Conservation (phyloP, 2,888 invertebrate species). For the Schizaphis graminum region DNA sequence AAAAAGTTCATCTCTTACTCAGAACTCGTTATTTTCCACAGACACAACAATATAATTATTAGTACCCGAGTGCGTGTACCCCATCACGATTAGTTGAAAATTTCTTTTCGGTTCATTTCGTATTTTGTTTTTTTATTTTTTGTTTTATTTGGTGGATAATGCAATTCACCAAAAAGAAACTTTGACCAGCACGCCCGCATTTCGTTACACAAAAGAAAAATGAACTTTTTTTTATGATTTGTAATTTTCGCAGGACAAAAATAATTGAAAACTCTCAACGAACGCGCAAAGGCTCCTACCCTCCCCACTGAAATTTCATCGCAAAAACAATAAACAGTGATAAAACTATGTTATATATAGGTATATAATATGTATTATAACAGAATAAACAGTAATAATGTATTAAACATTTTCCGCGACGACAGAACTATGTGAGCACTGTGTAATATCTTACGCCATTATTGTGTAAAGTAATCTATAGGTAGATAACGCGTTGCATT, state of each 20-base stretch:
- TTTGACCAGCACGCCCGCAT: background rate
- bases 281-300: background rate
- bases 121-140: background rate
- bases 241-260: background rate
- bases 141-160: background rate
- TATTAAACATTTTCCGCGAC: background rate
- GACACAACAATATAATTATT: background rate
- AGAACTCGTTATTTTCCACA: background rate
- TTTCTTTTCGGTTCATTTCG: background rate
- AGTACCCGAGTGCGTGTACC: background rate
- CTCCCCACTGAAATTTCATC: background rate
- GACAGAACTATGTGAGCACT: background rate
- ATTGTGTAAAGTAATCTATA: background rate
- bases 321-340: background rate
- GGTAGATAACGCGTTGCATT: background rate
- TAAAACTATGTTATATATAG: background rate
- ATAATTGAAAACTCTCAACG: conserved; percentile 24
- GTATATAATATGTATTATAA: background rate
- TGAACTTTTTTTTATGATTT: conserved; percentile 26
- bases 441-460: background rate
- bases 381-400: background rate
- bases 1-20: background rate
- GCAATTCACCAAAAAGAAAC: background rate
- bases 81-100: background rate
- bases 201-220: background rate